Evolutionary conservation across 2,113 vertebrate genomes (phyloP), one percentile per base, ranked within the genome.

Genomic region (Phalacrocorax carbo): DNA sequence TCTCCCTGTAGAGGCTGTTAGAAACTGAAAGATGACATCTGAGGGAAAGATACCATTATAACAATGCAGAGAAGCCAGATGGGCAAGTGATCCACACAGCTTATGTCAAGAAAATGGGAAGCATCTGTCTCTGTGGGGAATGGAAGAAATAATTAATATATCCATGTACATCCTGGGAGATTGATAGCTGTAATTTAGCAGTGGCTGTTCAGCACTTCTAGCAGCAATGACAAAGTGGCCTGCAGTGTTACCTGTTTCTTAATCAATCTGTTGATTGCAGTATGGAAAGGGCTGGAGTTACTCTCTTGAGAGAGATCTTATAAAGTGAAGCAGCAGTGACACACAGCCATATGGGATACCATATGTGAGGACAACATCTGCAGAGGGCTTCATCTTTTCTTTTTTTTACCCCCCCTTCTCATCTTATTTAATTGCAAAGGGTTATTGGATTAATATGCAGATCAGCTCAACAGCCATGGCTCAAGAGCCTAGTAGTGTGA

Each of bases 171-270:
- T 87, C 54, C 49, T 73, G 86, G 30, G 88, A 97, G 96, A 97
- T 78, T 91, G 97, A 97, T 96, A 97, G 88, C 94, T 96, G 96
- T 95, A 97, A 98, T 97, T 97, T 97, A 96, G 77, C 42, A 51
- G 64, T 60, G 81, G 86, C 90, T 96, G 94, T 94, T 98, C 94
- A 97, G 95, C 94, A 84, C 83, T 97, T 95, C 91, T 77, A 87
- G 89, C 81, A 86, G 88, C 89, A 82, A 83, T 95, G 96, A 97
- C 86, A 84, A 96, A 97, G 94, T 81, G 91, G 82, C 71, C 69
- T 81, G 82, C 85, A 79, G 51, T 82, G 79, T 86, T 97, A 97
- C 95, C 95, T 97, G 94, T 95, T 96, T 79, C 81, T 89, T 93
- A 95, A 96, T 96, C 94, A 95, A 38, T 95, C 68, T 93, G 79